These are phyloP conservation scores for Lepus americanus DNA, from an alignment of 2,113 vertebrate genomes.

Conservation along the genomic window DNA sequence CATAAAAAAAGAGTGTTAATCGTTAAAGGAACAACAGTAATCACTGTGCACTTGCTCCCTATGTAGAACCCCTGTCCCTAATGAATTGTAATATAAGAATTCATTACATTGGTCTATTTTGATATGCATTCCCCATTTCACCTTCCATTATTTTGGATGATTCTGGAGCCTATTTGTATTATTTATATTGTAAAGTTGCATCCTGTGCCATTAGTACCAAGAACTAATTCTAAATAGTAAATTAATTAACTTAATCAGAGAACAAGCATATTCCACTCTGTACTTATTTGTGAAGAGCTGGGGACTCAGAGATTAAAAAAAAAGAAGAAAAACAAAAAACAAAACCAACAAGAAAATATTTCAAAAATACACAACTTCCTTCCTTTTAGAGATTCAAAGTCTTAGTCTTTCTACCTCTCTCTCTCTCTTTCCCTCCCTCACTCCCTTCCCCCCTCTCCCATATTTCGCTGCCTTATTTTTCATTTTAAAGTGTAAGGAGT, in stretches of 20 bases:
- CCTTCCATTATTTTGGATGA: background rate
- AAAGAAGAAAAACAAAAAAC: too few species aligned
- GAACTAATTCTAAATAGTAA: background rate
- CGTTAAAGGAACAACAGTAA: too few species aligned
- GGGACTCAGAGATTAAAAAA: too few species aligned
- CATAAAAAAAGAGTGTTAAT: too few species aligned
- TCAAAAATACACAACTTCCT: background rate
- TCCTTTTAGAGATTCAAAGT: background rate
- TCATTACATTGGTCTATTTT: background rate
- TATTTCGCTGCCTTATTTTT: background rate
- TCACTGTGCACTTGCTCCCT: too few species aligned
- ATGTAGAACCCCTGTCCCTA: too few species aligned
- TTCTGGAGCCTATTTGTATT: background rate
- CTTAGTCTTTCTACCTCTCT: too few species aligned
- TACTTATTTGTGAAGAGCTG: background rate
- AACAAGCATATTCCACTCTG: background rate
- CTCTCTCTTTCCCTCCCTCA: too few species aligned
- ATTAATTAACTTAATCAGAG: background rate
- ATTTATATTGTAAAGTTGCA: background rate
- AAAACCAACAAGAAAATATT: background rate
- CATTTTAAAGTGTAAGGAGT: background rate
- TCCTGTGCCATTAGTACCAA: background rate
- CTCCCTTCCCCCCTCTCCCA: rapidly evolving
- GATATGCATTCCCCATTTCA: background rate
- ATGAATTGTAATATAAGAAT: too few species aligned